These are phyloP conservation scores for Synanthedon myopaeformis DNA, from an alignment of 2,888 invertebrate genomes.

Conservation along the genomic window DNA sequence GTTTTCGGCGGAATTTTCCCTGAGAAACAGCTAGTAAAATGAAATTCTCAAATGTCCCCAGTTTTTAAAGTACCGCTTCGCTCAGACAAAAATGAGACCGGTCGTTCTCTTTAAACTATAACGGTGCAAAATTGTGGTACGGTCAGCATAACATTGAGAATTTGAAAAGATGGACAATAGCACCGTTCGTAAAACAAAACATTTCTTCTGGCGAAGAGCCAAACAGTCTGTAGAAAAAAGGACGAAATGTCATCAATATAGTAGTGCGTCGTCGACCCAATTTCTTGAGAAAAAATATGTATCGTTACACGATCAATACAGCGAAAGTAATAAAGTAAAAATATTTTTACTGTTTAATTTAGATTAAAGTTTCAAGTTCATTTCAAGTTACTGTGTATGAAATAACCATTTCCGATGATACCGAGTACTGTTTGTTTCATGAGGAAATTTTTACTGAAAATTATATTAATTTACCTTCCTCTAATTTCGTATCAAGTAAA, in stretches of 20 bases:
- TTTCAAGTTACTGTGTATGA: too few relatives aligned
- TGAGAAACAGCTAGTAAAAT: not conserved
- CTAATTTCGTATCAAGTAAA: too few relatives aligned
- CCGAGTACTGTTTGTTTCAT: too few relatives aligned
- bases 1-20: not conserved
- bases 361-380: too few relatives aligned
- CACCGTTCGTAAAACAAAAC: slow-evolving; percentile 33
- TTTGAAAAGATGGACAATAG: slow-evolving; percentile 20
- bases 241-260: slow-evolving; percentile 48
- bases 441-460: too few relatives aligned
- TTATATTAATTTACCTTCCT: too few relatives aligned
- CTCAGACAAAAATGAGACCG: not conserved
- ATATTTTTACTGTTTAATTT: too few relatives aligned
- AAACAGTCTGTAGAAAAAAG: slow-evolving; percentile 18
- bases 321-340: not conserved
- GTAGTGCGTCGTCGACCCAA: slow-evolving; percentile 21
- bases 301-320: not conserved
- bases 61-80: not conserved
- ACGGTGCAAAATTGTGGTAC: not conserved
- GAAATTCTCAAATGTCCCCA: not conserved
- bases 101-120: not conserved
- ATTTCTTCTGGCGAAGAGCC: slow-evolving; percentile 36
- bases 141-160: slow-evolving; percentile 7
- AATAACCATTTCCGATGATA: too few relatives aligned
- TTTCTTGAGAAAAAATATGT: slow-evolving; percentile 21